Evolutionary conservation across 2,113 vertebrate species (phyloP).

Genomic region (Condylura cristata): DNA sequence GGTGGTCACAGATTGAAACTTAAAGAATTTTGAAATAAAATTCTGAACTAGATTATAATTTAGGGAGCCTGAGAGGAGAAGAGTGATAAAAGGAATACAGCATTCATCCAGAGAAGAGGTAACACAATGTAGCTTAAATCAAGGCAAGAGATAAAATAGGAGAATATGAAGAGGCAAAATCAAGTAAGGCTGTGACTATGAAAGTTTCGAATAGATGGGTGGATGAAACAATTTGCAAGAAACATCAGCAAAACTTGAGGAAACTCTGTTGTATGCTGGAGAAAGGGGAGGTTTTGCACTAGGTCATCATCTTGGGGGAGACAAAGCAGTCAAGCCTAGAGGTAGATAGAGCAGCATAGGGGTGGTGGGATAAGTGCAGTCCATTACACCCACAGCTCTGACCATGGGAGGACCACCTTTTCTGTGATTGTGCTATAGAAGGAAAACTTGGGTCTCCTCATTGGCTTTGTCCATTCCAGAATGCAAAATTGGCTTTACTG

Average conservation of each 20-base stretch:
- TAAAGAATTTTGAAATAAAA: conserved; percentile 45
- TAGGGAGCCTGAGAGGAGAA: not conserved
- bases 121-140: not conserved
- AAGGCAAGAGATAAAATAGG: conserved; percentile 5
- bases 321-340: not conserved
- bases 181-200: not conserved
- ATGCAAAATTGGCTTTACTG: conserved; percentile 40
- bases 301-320: not conserved
- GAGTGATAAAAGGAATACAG: not conserved
- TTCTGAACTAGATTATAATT: not conserved
- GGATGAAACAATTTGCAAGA: conserved; percentile 3
- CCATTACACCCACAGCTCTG: not conserved
- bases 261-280: not conserved
- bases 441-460: not conserved
- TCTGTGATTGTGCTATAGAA: not conserved
- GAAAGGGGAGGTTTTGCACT: not conserved
- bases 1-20: not conserved
- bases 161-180: conserved; percentile 35
- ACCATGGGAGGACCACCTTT: not conserved
- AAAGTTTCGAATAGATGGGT: not conserved
- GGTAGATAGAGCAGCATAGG: not conserved
- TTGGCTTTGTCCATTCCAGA: conserved; percentile 40
- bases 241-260: not conserved
- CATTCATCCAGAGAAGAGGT: conserved; percentile 29
- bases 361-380: not conserved